These are phyloP conservation scores for Drosophila bunnanda DNA, from an alignment of 2,888 invertebrate species.

Conservation along the genomic window DNA sequence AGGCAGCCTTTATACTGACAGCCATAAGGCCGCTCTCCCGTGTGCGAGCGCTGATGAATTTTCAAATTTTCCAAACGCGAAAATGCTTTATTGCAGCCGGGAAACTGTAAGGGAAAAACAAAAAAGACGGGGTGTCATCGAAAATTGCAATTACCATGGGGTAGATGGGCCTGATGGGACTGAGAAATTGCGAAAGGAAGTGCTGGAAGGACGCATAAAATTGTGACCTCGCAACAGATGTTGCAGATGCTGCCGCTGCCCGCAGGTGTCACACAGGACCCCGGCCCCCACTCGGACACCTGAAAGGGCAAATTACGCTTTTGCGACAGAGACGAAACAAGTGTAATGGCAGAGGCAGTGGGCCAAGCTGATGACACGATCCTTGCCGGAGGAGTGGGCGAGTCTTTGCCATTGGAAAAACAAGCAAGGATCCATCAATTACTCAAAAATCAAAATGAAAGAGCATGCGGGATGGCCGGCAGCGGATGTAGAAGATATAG, in stretches of 20 bases:
- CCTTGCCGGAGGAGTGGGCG: conserved; percentile 19
- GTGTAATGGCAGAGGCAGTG: conserved; percentile 34
- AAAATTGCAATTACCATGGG: conserved; percentile 45
- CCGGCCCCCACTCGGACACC: conserved; percentile 20
- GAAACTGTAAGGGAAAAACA: conserved; percentile 89
- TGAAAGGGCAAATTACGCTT: conserved; percentile 44
- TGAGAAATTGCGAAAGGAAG: conserved; percentile 5
- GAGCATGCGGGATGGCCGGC: conserved; percentile 22
- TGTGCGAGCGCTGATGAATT: conserved; percentile 97
- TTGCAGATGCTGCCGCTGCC: conserved; percentile 18
- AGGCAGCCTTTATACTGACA: conserved; percentile 96
- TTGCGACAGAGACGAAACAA: conserved; percentile 28
- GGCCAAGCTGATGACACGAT: conserved; percentile 8
- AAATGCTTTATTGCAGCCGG: conserved; percentile 97
- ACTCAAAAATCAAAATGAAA: conserved; percentile 54
- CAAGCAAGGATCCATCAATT: conserved; percentile 48
- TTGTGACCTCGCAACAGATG: conserved; percentile 46
- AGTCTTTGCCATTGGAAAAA: conserved; percentile 27
- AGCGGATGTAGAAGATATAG: conserved; percentile 11
- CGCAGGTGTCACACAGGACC: conserved; percentile 28
- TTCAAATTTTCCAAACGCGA: conserved; percentile 98
- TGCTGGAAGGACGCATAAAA: conserved; percentile 41
- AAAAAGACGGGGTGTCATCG: conserved; percentile 51
- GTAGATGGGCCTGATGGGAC: background rate
- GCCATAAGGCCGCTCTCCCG: conserved; percentile 97